A percentile compares a stretch with the other conserved stretches of the same genome.
These are phyloP conservation scores for Erithacus rubecula DNA, from an alignment of 2,797 vertebrate genomes.

Conservation along the genomic window DNA sequence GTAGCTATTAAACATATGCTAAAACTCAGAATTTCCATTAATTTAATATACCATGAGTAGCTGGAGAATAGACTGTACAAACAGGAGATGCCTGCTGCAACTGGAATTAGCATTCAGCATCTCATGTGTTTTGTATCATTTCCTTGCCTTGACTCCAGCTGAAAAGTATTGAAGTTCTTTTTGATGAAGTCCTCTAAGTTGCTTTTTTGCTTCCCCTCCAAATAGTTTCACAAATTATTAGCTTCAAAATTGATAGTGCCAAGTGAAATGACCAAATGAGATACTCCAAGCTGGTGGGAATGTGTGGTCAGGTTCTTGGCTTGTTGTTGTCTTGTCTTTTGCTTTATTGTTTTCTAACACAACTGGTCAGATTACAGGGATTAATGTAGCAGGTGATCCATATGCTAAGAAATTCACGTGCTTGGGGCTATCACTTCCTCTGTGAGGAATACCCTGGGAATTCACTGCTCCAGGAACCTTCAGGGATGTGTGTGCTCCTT, in stretches of 20 bases:
- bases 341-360: neutral
- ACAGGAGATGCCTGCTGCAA: neutral
- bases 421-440: neutral
- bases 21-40: slow-evolving; percentile 39
- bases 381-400: neutral
- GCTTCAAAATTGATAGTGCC: neutral
- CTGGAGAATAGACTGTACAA: neutral
- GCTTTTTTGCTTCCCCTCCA: neutral
- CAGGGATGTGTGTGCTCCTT: neutral
- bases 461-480: neutral
- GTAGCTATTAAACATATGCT: slow-evolving; percentile 31
- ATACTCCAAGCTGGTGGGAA: neutral
- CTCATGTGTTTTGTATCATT: slow-evolving; percentile 32
- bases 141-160: slow-evolving; percentile 3
- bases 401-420: neutral
- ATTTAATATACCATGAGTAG: neutral
- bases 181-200: neutral
- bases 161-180: neutral
- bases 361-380: neutral
- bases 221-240: neutral
- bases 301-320: neutral
- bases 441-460: neutral
- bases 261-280: neutral
- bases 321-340: neutral
- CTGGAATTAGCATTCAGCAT: neutral